Base-by-base conservation (phyloP, 2,888 invertebrate species). In the Eupeodes latifasciatus region DNA sequence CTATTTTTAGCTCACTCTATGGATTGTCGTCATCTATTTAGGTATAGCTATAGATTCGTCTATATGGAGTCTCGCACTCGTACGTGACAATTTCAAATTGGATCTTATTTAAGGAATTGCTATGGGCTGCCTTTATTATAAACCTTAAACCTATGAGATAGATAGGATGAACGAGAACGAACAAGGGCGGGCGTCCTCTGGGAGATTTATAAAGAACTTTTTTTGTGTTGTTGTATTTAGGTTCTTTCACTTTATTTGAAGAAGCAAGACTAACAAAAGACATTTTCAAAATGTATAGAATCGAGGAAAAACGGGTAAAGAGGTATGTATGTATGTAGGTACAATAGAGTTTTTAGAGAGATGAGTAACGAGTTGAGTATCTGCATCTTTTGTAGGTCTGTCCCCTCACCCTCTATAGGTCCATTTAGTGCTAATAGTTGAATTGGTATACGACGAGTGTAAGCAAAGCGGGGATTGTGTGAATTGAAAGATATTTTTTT, bases 71-170 rank as follows among this genome's bases (percentile, higher is more conserved):
- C 75, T 69, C 74, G 72, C 67, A 87, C 75, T 69, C 69, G 83
- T 80, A 87, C 87, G 87, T 87, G 87, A 87, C 80, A 84, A 80
- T 84, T 84, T 80, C 80, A 77, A 87, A 87, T 87, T 87, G 80
- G 87, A 87, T 87, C 84, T 80, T 77, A 72, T 87, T 87, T 69
- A 84, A 71, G 84, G 77, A 47, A 80, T 76, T 76, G 76, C 61
- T 55, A 12, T 69, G 71, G 53, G 79, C 57, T 72, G 44, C 67
- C 16, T 36, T 69, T 69, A 36, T 66, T 64, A 19, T 55, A 40
- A 40, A 40, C 40, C 40, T 40, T 27, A 27, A 27, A 40, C 40
- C 40, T 40, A 40, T 27, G 9, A 40, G 40, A 40, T 40, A 40
- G 14, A 59, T 59, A 34, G 9, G 34, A 36, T n/a, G 40, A 34